Evolutionary conservation across 2,113 vertebrate genomes (phyloP).

Genomic region (Antechinus flavipes): DNA sequence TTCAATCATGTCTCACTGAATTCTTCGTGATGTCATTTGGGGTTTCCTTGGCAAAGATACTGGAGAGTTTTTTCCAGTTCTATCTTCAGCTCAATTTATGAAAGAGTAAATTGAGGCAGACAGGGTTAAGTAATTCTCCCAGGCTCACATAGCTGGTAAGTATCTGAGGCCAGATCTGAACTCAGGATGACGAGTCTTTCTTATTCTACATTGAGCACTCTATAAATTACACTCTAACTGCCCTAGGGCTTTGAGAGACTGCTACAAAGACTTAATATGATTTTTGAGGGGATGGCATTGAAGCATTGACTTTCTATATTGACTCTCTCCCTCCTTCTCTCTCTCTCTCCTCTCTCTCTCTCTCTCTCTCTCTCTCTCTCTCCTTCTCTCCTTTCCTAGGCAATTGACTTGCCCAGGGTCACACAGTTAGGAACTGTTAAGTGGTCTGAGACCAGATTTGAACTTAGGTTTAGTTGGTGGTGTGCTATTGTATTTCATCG

Average conservation of each 20-base stretch:
- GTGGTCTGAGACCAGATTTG: no score
- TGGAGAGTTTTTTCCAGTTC: not conserved
- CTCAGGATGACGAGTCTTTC: not conserved
- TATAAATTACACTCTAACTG: not conserved
- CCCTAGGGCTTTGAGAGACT: not conserved
- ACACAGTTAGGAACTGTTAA: no score
- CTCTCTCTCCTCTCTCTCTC: no score
- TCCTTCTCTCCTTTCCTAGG: no score
- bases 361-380: no score
- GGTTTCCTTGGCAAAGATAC: not conserved
- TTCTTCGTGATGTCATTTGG: not conserved
- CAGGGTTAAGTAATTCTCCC: not conserved
- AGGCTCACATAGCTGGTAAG: not conserved
- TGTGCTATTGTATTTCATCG: not conserved
- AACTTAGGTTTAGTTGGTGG: not conserved
- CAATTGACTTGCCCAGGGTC: no score
- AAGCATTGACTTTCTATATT: not conserved
- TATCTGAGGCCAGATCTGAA: not conserved
- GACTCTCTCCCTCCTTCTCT: no score
- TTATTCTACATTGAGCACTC: not conserved
- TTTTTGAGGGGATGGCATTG: not conserved
- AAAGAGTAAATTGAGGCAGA: not conserved
- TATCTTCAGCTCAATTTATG: not conserved
- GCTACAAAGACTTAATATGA: not conserved
- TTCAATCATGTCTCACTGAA: not conserved